Percentiles rank a stretch among this genome's conserved stretches.
Conservation (phyloP, 2,797 vertebrate species). For the Pterois miles region DNA sequence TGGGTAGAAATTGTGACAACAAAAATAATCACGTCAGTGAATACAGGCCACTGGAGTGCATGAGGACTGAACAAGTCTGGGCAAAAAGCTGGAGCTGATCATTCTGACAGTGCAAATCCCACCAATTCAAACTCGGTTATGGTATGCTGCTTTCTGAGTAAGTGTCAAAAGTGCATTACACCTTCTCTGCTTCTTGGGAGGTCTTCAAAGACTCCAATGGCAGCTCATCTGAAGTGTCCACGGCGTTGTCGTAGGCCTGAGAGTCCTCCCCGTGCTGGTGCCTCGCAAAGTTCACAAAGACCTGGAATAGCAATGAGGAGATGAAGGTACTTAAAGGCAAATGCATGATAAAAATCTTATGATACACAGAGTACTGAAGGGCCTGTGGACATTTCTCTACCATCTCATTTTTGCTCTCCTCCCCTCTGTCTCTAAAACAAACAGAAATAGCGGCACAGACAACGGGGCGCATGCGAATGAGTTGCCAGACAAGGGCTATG, state of each 20-base stretch:
- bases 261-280: constrained; percentile 69
- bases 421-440: constrained; percentile 40
- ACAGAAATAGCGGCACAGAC: constrained; percentile 34
- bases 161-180: not conserved
- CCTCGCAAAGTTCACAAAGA: constrained; percentile 85
- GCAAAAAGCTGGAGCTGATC: not conserved
- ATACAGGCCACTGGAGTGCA: not conserved
- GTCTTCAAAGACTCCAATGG: constrained; percentile 45
- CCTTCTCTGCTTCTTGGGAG: not conserved
- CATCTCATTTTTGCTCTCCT: not conserved
- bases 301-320: constrained; percentile 64
- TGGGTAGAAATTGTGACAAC: not conserved
- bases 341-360: constrained; percentile 2
- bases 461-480: constrained; percentile 53
- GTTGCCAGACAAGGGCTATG: constrained; percentile 51
- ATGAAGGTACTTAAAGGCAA: constrained; percentile 20
- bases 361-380: not conserved
- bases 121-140: not conserved
- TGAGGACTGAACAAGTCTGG: not conserved
- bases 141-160: not conserved
- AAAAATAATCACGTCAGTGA: not conserved
- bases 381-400: constrained; percentile 32
- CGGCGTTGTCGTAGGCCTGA: constrained; percentile 61
- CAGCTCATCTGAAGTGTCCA: constrained; percentile 78
- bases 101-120: not conserved